These are phyloP conservation scores for Heterocephalus glaber DNA, from an alignment of 2,113 vertebrate genomes.

Conservation along the genomic window DNA sequence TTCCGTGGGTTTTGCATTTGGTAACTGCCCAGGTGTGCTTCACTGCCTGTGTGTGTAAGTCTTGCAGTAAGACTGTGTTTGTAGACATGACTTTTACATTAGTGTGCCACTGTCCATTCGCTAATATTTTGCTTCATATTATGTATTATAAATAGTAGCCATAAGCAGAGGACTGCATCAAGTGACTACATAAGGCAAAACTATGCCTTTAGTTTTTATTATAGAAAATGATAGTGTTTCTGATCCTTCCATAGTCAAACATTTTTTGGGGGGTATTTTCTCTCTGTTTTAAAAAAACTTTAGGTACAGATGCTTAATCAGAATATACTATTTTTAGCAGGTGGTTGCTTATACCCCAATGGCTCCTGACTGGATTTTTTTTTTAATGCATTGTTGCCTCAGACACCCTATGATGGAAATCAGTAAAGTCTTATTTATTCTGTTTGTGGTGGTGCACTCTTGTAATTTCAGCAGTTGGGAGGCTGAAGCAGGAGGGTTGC, in stretches of 20 bases:
- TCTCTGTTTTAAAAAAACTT: too few species aligned
- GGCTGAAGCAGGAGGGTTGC: too few species aligned
- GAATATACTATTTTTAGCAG: background rate
- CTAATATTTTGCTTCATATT: conserved; percentile 16
- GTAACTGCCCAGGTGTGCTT: background rate
- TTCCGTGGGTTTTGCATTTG: background rate
- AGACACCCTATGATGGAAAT: background rate
- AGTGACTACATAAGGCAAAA: background rate
- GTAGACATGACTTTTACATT: background rate
- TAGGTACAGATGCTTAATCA: background rate
- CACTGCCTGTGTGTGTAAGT: background rate
- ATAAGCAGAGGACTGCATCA: background rate
- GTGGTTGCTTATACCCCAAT: background rate
- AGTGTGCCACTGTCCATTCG: background rate
- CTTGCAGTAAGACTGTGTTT: background rate
- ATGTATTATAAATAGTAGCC: background rate
- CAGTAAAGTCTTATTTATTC: background rate
- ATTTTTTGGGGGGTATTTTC: background rate
- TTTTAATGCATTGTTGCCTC: background rate
- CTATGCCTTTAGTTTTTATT: conserved; percentile 5
- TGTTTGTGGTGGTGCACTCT: too few species aligned
- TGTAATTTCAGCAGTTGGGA: too few species aligned
- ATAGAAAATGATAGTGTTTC: conserved; percentile 2
- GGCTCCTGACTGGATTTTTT: background rate
- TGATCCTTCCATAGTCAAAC: background rate